Conservation (phyloP, 2,113 vertebrate species). For the Steatornis caripensis region DNA sequence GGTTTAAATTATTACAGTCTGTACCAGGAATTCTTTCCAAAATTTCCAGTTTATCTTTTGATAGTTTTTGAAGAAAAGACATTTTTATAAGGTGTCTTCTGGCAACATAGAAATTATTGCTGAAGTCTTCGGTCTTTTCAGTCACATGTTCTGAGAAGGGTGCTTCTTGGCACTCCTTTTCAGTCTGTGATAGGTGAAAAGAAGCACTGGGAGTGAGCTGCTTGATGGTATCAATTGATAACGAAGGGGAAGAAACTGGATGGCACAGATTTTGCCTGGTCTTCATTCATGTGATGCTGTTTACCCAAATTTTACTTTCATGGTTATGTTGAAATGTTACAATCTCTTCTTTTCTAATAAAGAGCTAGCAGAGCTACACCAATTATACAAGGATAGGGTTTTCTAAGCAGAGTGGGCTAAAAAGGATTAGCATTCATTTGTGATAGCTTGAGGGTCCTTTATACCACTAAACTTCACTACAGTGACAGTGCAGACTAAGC, state of each 20-base stretch:
- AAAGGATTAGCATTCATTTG: not conserved
- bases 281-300: not conserved
- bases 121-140: not conserved
- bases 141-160: not conserved
- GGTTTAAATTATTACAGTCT: not conserved
- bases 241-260: not conserved
- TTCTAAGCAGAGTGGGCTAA: not conserved
- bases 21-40: not conserved
- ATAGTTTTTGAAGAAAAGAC: not conserved
- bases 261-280: not conserved
- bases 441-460: not conserved
- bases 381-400: not conserved
- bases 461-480: not conserved
- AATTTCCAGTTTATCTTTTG: not conserved
- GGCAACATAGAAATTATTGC: accelerated
- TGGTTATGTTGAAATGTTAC: not conserved
- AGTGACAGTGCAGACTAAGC: not conserved
- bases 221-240: not conserved
- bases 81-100: not conserved
- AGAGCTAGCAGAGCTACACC: not conserved
- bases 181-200: not conserved
- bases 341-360: not conserved
- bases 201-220: not conserved
- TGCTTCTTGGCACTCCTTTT: not conserved
- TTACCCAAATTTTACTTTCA: not conserved